Conservation (phyloP, 2,113 vertebrate genomes). For the Gobio gobio region DNA sequence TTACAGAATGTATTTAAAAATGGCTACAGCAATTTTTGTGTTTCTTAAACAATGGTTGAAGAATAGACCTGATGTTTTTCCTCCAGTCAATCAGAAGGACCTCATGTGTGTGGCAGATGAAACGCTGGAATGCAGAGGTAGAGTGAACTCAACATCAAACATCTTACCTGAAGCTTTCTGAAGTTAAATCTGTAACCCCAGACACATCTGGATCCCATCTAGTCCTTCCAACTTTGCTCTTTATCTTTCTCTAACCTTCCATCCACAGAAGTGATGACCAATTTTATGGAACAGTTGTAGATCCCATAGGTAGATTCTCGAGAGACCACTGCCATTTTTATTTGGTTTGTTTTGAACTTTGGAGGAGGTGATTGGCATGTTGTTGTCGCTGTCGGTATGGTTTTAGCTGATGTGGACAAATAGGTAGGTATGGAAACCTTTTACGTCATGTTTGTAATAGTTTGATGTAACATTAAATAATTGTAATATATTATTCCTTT, state of each 20-base stretch:
- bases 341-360: background rate
- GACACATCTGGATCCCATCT: conserved; percentile 16
- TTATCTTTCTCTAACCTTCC: no score
- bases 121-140: conserved; percentile 60
- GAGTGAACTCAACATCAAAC: conserved; percentile 58
- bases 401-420: background rate
- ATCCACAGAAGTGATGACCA: background rate
- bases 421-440: background rate
- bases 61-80: background rate
- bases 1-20: background rate
- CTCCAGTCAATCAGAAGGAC: background rate
- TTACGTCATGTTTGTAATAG: background rate
- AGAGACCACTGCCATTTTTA: background rate
- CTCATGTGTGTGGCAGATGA: conserved; percentile 69
- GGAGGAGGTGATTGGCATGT: background rate
- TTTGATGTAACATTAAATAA: background rate
- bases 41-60: no score
- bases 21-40: background rate
- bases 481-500: background rate
- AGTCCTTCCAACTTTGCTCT: no score
- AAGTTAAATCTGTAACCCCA: background rate
- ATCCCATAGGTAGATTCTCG: background rate
- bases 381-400: background rate
- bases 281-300: background rate
- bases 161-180: conserved; percentile 25